Percentiles rank a stretch among this genome's conserved stretches.
These are phyloP conservation scores for Eremophila alpestris DNA, from an alignment of 2,797 vertebrate genomes.

Conservation along the genomic window DNA sequence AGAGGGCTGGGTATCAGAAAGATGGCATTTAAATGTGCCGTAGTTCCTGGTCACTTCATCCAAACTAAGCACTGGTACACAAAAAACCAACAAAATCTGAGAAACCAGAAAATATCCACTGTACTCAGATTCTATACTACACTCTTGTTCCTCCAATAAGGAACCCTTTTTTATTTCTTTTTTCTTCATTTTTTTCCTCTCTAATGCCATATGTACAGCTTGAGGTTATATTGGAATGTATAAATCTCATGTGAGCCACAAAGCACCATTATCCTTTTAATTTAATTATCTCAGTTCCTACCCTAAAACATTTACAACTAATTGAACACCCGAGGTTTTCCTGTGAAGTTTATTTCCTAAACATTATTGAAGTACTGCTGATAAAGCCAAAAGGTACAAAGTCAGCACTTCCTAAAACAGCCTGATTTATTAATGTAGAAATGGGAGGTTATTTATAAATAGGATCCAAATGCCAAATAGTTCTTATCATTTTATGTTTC, in stretches of 20 bases:
- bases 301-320: conserved; percentile 77
- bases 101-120: not conserved
- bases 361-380: conserved; percentile 74
- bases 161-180: conserved; percentile 33
- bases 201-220: conserved; percentile 73
- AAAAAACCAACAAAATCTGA: not conserved
- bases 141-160: not conserved
- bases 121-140: conserved; percentile 33
- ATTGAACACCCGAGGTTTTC: conserved; percentile 78
- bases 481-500: conserved; percentile 69
- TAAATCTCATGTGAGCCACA: conserved; percentile 78
- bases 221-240: conserved; percentile 76
- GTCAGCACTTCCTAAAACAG: conserved; percentile 76
- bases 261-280: conserved; percentile 77
- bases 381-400: conserved; percentile 75
- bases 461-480: conserved; percentile 58
- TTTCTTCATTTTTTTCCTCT: not conserved
- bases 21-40: not conserved
- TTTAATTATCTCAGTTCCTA: conserved; percentile 81
- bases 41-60: conserved; percentile 9
- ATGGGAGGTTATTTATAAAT: conserved; percentile 6
- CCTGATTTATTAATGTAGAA: conserved; percentile 72
- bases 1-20: not conserved
- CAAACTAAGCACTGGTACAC: not conserved
- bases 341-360: conserved; percentile 78